phyloP scores from a whole-genome alignment of 2,113 vertebrate species.

The Galemys pyrenaicus region DNA sequence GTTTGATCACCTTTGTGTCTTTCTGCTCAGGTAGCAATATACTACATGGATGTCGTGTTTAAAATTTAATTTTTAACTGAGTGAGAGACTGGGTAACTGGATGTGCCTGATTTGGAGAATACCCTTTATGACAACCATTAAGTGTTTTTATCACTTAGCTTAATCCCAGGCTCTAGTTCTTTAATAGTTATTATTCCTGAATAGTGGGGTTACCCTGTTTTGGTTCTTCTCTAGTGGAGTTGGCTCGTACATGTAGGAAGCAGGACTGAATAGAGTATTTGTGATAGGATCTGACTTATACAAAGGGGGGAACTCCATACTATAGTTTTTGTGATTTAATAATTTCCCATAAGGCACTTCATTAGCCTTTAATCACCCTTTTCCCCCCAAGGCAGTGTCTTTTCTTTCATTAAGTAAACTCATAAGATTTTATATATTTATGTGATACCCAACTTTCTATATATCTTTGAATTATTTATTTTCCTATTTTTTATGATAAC shows the following conservation, averaged over 20 bases:
- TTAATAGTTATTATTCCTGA: not conserved
- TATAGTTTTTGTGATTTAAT: not conserved
- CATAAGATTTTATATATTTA: not conserved
- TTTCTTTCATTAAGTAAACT: not conserved
- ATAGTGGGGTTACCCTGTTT: not conserved
- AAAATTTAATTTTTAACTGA: not conserved
- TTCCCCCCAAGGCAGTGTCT: not conserved
- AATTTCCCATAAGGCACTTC: not conserved
- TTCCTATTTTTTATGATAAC: not conserved
- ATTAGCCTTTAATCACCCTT: not conserved
- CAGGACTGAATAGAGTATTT: not conserved
- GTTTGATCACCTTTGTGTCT: not conserved
- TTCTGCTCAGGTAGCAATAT: not conserved
- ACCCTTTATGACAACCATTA: not conserved
- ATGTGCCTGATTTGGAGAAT: not conserved
- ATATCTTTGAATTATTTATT: not conserved
- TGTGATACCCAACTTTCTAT: not conserved
- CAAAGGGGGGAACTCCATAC: not conserved
- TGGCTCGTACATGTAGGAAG: not conserved
- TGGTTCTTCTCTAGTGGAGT: not conserved
- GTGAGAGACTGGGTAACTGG: not conserved
- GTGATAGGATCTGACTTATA: not conserved
- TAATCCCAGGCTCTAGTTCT: not conserved
- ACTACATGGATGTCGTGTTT: not conserved
- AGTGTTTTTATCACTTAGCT: not conserved